Percentiles rank a stretch among this genome's conserved stretches.
phyloP scores from a whole-genome alignment of 37 sponge, comb jelly and placozoan species.

The Aplysina aerophoba region DNA sequence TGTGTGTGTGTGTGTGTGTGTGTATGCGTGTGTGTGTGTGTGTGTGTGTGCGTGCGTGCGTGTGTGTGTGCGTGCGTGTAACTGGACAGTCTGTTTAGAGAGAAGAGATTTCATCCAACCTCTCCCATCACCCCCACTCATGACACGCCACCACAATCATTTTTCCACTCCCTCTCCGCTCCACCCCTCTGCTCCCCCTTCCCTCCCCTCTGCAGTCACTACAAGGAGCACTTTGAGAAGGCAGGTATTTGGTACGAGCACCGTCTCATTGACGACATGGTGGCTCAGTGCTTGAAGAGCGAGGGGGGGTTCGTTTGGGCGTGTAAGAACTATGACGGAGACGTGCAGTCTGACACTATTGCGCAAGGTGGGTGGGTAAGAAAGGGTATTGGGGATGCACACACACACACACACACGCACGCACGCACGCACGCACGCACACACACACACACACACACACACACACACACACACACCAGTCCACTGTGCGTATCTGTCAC shows the following conservation, averaged over 20 bases:
- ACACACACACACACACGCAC: background rate
- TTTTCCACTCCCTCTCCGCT: no score
- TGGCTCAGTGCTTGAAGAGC: conserved; percentile 89
- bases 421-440: background rate
- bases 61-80: background rate
- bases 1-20: conserved; percentile 31
- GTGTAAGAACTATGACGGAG: conserved; percentile 98
- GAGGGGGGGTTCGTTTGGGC: conserved; percentile 99
- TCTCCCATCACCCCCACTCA: background rate
- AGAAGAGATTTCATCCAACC: no score
- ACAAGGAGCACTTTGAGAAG: conserved; percentile 78
- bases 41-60: conserved; percentile 15
- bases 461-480: background rate
- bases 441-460: background rate
- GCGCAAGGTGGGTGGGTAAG: conserved; percentile 74
- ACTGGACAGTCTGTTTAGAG: no score
- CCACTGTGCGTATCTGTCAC: background rate
- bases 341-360: conserved; percentile 74
- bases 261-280: conserved; percentile 97
- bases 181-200: background rate
- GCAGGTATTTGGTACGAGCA: conserved; percentile 97
- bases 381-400: background rate
- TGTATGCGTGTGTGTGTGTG: conserved; percentile 25
- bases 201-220: conserved; percentile 48
- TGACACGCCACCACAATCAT: no score